These are phyloP conservation scores for Stictocephala bisonia DNA, from an alignment of 2,888 invertebrate genomes.

Conservation along the genomic window DNA sequence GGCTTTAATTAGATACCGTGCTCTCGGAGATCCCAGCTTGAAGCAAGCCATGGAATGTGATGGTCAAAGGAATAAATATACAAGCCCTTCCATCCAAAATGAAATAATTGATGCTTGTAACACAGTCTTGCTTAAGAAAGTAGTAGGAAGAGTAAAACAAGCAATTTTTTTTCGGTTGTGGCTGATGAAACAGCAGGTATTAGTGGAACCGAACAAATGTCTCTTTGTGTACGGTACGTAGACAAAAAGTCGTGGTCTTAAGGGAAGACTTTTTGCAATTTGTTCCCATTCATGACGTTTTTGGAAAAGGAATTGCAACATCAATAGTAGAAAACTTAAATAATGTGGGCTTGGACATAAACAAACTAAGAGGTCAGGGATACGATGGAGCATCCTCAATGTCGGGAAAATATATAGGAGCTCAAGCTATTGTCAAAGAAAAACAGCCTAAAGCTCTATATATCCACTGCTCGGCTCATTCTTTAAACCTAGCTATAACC, in stretches of 20 bases:
- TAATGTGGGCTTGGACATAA: not conserved
- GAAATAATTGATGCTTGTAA: slow-evolving; percentile 7
- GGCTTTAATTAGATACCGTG: slow-evolving; percentile 2
- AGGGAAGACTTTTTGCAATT: slow-evolving; percentile 5
- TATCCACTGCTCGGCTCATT: slow-evolving; percentile 39
- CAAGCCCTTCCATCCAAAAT: slow-evolving; percentile 1
- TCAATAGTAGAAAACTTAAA: not conserved
- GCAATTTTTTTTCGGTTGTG: not conserved
- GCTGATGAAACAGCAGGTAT: slow-evolving; percentile 23
- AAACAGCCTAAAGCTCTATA: slow-evolving; percentile 40
- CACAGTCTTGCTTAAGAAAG: not conserved
- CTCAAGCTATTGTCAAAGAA: slow-evolving; percentile 34
- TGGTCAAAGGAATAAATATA: not conserved
- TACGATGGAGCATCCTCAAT: slow-evolving; percentile 38
- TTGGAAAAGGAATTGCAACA: not conserved
- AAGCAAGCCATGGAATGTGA: not conserved
- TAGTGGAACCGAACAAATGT: slow-evolving; percentile 2
- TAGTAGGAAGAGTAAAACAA: not conserved
- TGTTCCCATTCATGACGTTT: not conserved
- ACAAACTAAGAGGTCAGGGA: slow-evolving; percentile 15
- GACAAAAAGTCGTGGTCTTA: not conserved
- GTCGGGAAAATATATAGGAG: slow-evolving; percentile 37
- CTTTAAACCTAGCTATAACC: slow-evolving; percentile 15
- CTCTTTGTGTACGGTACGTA: not conserved
- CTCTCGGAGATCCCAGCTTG: not conserved